A percentile compares a stretch with the other conserved stretches of the same genome.
Conservation (phyloP, 1,140 invertebrate genomes). For the Periplaneta americana region DNA sequence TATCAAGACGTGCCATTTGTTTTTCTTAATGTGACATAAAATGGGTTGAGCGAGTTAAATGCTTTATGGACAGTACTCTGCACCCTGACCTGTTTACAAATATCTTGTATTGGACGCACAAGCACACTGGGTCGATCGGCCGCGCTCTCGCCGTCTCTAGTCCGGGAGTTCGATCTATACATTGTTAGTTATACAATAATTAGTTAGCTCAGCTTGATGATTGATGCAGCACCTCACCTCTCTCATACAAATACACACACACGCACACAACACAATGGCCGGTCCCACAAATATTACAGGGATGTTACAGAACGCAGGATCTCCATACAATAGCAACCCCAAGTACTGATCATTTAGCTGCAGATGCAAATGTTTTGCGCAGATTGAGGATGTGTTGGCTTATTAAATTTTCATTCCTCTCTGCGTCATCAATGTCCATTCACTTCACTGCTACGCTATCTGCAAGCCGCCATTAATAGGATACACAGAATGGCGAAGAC, state of each 20-base stretch:
- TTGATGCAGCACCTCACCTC: not conserved
- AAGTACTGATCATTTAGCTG: not conserved
- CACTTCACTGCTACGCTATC: not conserved
- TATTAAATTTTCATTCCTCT: not conserved
- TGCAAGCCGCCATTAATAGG: not conserved
- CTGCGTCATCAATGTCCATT: not conserved
- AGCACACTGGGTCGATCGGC: no score
- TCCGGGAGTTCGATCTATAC: not conserved
- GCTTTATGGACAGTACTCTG: not conserved
- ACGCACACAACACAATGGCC: not conserved
- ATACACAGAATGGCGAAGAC: not conserved
- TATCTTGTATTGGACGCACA: no score
- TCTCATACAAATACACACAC: not conserved
- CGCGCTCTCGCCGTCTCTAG: no score
- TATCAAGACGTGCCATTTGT: not conserved
- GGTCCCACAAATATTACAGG: not conserved
- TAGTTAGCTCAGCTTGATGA: not conserved
- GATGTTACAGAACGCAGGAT: not conserved
- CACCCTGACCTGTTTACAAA: not conserved
- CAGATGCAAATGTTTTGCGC: not conserved
- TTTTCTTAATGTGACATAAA: not conserved
- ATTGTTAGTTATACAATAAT: not conserved
- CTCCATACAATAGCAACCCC: no score
- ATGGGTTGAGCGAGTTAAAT: not conserved
- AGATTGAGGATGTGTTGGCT: not conserved